A percentile compares a stretch with the other conserved stretches of the same genome.
phyloP scores from a whole-genome alignment of 1,140 invertebrate species.

The Phocides pigmalion region DNA sequence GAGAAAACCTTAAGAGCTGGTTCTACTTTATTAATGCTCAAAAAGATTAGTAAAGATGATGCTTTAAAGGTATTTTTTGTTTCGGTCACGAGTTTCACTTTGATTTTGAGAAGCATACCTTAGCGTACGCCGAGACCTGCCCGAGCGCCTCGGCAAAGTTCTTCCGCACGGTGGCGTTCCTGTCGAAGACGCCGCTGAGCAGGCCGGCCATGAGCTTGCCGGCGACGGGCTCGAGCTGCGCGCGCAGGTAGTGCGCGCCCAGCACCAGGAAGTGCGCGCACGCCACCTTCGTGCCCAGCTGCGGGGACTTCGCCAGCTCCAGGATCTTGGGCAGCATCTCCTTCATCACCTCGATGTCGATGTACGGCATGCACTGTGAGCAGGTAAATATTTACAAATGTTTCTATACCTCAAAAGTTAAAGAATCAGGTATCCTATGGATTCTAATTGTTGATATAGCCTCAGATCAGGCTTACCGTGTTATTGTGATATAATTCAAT shows the following conservation, averaged over 20 bases:
- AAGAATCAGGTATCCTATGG: no score
- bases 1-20: no score
- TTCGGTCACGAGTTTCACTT: no score
- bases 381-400: no score
- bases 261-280: conserved; percentile 93
- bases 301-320: conserved; percentile 92
- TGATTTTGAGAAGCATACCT: conserved; percentile 68
- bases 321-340: conserved; percentile 92
- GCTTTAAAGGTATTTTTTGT: no score
- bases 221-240: conserved; percentile 83
- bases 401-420: no score
- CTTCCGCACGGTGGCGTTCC: conserved; percentile 92
- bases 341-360: conserved; percentile 90
- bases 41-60: no score
- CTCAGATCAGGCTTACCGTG: no score
- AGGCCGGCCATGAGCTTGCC: conserved; percentile 92
- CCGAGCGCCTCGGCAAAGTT: conserved; percentile 93
- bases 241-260: conserved; percentile 85
- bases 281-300: conserved; percentile 93
- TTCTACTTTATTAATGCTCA: no score
- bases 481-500: no score
- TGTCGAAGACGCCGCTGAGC: conserved; percentile 91
- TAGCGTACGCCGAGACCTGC: conserved; percentile 93
- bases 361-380: conserved; percentile 91
- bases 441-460: no score